Evolutionary conservation across 1,140 invertebrate species (phyloP), one percentile per base, ranked within the genome.

Genomic region (Aricia agestis): DNA sequence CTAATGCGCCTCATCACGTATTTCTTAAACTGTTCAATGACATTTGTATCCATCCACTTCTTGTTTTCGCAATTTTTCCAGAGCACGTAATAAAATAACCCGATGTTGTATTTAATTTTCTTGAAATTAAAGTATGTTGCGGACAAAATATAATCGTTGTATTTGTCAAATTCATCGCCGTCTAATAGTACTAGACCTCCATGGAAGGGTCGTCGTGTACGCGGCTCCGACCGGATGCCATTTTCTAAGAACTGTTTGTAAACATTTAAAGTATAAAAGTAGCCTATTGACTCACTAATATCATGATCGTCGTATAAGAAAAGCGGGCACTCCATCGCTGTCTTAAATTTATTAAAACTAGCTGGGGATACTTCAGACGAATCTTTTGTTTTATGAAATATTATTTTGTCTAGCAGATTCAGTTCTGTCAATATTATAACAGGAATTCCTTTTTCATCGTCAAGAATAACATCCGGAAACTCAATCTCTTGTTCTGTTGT

Each of bases 31-130:
- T 75, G 73, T 67, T 80, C 74, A 9, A 78, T 70, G 3, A 82
- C 74, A 63, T 82, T 82, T 74, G 52, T 72, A 59, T 82, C 78
- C 80, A 82, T 82, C 80, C 80, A 82, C 66, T 78, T 71, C 72
- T 82, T 82, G n/a, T 72, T 75, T 67, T 82, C 80, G 63, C 75
- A 77, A 68, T 74, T 80, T 63, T 80, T 82, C 78, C 74, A 82
- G 59, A 82, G 63, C 31, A 78, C 72, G 17, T 67, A 82, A 42
- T 82, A 82, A 41, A 82, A 82, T 15, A 82, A 68, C 0, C 80
- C 80, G 45, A 74, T 45, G 65, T 82, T 82, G 59, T 72, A 82
- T 17, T 82, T 63, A 6, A 82, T 36, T 31, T 77, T 79, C 65
- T 76, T 82, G 17, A n/a, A 72, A 75, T 79, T 25, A 66, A 81